Conservation (phyloP, 2,888 invertebrate species). For the Pristionchus exspectatus region DNA sequence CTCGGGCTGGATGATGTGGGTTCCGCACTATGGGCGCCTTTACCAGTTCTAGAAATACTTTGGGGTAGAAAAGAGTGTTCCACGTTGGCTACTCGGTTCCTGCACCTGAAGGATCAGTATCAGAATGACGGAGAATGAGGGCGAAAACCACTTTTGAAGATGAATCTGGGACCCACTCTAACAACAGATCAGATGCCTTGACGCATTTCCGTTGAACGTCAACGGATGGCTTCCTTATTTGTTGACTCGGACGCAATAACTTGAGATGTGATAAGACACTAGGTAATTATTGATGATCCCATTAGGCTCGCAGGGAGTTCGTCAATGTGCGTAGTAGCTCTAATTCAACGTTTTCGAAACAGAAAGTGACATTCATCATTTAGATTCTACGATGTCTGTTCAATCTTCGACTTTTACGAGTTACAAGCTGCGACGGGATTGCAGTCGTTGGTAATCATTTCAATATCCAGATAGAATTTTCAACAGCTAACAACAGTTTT, state of each 20-base stretch:
- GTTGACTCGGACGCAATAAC: not conserved
- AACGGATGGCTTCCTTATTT: not conserved
- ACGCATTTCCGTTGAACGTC: not conserved
- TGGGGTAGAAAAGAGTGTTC: not conserved
- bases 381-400: conserved; percentile 36
- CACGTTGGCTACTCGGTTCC: not conserved
- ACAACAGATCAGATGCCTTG: not conserved
- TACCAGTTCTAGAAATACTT: not conserved
- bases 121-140: not conserved
- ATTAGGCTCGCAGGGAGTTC: not conserved
- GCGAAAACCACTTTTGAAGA: not conserved
- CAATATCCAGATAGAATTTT: too few relatives aligned
- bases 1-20: too few relatives aligned
- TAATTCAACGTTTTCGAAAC: not conserved
- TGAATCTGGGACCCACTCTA: not conserved
- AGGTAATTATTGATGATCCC: not conserved
- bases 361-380: not conserved
- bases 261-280: not conserved
- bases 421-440: not conserved
- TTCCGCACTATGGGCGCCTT: not conserved
- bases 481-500: too few relatives aligned
- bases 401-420: not conserved
- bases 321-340: not conserved
- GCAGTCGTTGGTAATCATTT: not conserved
- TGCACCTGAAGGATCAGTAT: not conserved